phyloP scores from a whole-genome alignment of 2,797 vertebrate genomes.

The Orestias chungarensis region DNA sequence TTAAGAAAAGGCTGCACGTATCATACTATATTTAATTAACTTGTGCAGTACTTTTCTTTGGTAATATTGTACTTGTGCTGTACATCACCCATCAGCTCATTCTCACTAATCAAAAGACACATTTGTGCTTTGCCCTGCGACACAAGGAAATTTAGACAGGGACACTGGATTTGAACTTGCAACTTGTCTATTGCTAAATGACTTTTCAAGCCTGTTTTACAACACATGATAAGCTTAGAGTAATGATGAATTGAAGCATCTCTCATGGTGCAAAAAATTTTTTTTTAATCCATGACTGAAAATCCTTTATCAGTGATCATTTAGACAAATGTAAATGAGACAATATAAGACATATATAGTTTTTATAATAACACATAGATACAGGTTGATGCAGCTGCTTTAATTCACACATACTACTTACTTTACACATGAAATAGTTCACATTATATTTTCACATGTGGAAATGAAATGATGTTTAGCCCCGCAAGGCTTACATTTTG shows the following conservation, averaged over 20 bases:
- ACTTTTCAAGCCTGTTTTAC: background rate
- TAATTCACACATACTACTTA: background rate
- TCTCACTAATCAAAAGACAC: background rate
- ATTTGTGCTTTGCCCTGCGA: background rate
- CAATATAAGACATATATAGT: background rate
- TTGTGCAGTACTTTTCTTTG: background rate
- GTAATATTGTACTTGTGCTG: background rate
- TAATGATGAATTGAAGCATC: background rate
- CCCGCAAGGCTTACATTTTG: background rate
- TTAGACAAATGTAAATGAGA: conserved; percentile 1
- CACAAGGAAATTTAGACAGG: background rate
- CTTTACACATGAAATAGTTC: too few relatives aligned
- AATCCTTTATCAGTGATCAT: background rate
- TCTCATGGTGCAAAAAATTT: background rate
- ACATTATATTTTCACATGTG: background rate
- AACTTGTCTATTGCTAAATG: background rate
- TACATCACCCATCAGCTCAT: background rate
- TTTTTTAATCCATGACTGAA: background rate
- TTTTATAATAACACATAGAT: background rate
- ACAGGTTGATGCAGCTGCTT: background rate
- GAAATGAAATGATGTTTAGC: background rate
- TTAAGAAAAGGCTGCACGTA: background rate
- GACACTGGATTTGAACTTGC: background rate
- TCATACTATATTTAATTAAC: background rate
- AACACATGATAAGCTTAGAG: background rate